A percentile compares a stretch with the other conserved stretches of the same genome.
Evolutionary conservation across 2,797 vertebrate species (phyloP).

Genomic region (Bucorvus abyssinicus): DNA sequence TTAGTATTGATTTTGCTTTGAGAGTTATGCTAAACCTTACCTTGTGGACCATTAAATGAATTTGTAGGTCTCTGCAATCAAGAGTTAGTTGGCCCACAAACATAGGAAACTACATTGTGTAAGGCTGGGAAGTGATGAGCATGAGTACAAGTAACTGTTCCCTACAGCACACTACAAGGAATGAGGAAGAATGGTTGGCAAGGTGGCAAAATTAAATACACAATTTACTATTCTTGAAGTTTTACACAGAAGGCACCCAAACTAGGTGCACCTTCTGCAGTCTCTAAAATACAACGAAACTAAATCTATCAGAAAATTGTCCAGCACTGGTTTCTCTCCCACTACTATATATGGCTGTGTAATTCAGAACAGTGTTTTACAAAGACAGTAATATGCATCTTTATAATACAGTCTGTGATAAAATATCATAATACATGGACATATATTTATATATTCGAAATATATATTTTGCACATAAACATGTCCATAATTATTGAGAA

Average conservation of each 20-base stretch:
- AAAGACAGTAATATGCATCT: neutral
- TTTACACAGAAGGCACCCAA: neutral
- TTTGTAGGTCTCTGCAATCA: neutral
- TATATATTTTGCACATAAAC: neutral
- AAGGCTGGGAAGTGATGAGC: neutral
- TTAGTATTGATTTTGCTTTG: neutral
- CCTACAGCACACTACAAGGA: neutral
- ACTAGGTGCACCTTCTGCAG: neutral
- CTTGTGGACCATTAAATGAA: neutral
- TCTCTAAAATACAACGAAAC: neutral
- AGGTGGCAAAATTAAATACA: neutral
- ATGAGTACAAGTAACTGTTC: neutral
- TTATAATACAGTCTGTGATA: neutral
- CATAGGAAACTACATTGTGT: neutral
- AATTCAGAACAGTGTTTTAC: neutral
- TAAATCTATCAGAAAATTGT: neutral
- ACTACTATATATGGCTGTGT: neutral
- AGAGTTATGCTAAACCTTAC: neutral
- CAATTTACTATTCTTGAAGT: neutral
- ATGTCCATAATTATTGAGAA: neutral
- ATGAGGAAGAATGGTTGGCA: neutral
- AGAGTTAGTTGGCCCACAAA: neutral
- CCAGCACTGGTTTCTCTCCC: neutral
- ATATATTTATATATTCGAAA: neutral
- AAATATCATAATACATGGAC: neutral